phyloP scores from a whole-genome alignment of 2,888 invertebrate species.

The Lasioglossum malachurum region DNA sequence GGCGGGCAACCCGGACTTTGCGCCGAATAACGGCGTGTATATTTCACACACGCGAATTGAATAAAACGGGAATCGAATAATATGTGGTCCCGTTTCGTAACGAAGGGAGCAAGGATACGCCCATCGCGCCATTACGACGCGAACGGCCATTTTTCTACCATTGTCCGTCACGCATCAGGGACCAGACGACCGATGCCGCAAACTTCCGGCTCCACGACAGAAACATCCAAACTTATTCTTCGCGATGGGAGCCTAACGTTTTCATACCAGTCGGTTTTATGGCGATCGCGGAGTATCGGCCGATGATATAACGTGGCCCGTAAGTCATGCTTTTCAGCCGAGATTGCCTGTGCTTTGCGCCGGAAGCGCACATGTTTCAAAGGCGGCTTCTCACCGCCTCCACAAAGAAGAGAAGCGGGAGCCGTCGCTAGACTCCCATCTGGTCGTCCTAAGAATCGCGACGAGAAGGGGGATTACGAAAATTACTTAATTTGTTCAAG shows the following conservation, averaged over 20 bases:
- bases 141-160: neutral
- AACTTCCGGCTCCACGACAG: conserved; percentile 10
- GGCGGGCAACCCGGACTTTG: too few species aligned
- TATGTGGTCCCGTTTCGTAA: neutral
- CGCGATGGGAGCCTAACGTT: conserved; percentile 30
- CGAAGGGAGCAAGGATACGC: neutral
- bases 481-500: conserved; percentile 41
- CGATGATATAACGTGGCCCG: conserved; percentile 54
- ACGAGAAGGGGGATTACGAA: conserved; percentile 21
- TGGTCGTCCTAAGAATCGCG: conserved; percentile 32
- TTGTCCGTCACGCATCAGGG: neutral
- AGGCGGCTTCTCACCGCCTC: conserved; percentile 34
- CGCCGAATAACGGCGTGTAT: neutral
- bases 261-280: conserved; percentile 38
- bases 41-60: neutral
- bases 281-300: conserved; percentile 50
- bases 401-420: conserved; percentile 34
- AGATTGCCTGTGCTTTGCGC: conserved; percentile 58
- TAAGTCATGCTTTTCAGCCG: conserved; percentile 53
- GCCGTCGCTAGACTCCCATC: conserved; percentile 30
- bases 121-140: neutral
- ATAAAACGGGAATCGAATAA: neutral
- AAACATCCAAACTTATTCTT: conserved; percentile 38
- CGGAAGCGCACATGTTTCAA: conserved; percentile 63
- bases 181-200: neutral